Evolutionary conservation across 2,888 invertebrate species (phyloP), one percentile per base, ranked within the genome.

Genomic region (Calliopum simillimum): DNA sequence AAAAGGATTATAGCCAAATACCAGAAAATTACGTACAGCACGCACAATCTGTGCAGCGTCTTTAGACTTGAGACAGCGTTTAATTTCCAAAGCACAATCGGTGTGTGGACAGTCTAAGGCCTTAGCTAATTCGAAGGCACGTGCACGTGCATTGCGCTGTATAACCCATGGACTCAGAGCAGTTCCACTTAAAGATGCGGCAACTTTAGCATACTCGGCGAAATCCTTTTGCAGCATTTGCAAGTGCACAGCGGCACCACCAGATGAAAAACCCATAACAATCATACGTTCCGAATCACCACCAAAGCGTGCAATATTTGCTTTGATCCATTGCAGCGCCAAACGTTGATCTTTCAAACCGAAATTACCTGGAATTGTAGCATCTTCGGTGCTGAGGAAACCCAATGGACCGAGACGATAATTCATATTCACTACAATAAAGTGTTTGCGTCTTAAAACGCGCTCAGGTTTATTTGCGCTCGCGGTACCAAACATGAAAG

Each of bases 321-420:
- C 84, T 70, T 90, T 89, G 0, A 93, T 85, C 93, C 93, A 94
- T 76, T 89, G 88, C 53, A 94, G 82, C 0, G 93, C 93, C 75
- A 91, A 86, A 25, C 88, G 87, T 85, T 94, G 93, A 87, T 94
- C 94, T 79, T 92, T 93, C 43, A 94, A 80, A 0, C 93, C 94
- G 77, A 89, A 89, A 82, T 94, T 94, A 4, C 92, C 92, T 0
- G 94, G 90, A 1, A 92, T 87, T 0, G 88, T 80, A 0, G 89
- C 88, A 75, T 94, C 93, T 46, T 91, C 93, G 0, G 93, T 93
- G 79, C 92, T 93, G 0, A 93, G 85, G 82, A 94, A 94, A 59
- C 94, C 93, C 69, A 93, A 79, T 0, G 91, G 90, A 55, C 93
- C 93, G n/a, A 93, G 78, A 58, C 93, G 87, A 78, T 93, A 93